Percentiles rank a stretch among this genome's conserved stretches.
phyloP scores from a whole-genome alignment of 2,797 vertebrate genomes.

The Cossypha dichroa region DNA sequence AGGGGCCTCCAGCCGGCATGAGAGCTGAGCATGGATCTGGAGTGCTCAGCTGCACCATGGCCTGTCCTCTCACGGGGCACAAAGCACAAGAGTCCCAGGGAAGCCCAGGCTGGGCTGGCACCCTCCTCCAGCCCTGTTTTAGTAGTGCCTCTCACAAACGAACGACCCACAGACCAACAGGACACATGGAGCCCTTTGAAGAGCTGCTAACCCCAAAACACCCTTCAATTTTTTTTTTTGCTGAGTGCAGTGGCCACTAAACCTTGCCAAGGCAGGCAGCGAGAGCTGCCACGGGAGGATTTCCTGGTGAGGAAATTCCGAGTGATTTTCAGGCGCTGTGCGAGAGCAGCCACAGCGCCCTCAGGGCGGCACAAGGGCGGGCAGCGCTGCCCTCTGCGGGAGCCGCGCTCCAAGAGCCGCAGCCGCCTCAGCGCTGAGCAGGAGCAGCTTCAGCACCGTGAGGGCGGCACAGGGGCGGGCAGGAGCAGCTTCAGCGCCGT shows the following conservation, averaged over 20 bases:
- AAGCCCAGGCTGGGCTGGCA: background rate
- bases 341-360: too few relatives aligned
- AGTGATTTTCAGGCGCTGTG: too few relatives aligned
- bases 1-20: background rate
- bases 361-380: too few relatives aligned
- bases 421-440: too few relatives aligned
- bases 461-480: too few relatives aligned
- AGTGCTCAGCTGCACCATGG: rapidly evolving
- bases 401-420: too few relatives aligned
- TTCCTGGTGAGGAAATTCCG: rapidly evolving
- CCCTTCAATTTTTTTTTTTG: background rate
- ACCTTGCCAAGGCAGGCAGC: background rate
- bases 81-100: background rate
- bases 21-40: background rate
- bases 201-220: background rate
- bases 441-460: too few relatives aligned
- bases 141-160: background rate
- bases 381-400: too few relatives aligned
- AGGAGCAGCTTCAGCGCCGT: too few relatives aligned
- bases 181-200: rapidly evolving
- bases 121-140: background rate
- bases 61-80: background rate
- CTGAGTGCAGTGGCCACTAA: background rate
- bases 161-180: background rate
- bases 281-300: background rate